Evolutionary conservation across 2,888 invertebrate species (phyloP).

Genomic region (Caenorhabditis wallacei): DNA sequence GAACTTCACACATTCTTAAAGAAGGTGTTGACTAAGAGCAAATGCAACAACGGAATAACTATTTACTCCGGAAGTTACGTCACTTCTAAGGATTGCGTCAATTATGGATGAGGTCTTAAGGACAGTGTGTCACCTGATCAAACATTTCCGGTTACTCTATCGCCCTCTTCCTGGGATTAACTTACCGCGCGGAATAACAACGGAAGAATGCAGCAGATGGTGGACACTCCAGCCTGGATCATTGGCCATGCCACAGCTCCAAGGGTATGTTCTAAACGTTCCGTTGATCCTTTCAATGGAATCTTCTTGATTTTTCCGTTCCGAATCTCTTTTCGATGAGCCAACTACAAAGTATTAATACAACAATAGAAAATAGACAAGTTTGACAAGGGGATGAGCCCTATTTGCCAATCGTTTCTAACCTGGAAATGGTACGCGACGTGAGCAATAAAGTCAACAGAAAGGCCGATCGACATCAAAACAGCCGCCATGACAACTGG

Average conservation of each 20-base stretch:
- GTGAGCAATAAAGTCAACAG: slow-evolving; percentile 83
- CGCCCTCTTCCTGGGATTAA: slow-evolving; percentile 41
- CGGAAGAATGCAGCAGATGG: slow-evolving; percentile 81
- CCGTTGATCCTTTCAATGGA: slow-evolving; percentile 73
- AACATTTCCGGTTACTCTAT: slow-evolving; percentile 42
- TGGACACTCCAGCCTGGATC: slow-evolving; percentile 81
- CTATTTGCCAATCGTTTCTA: slow-evolving; percentile 45
- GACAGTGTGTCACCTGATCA: slow-evolving; percentile 51
- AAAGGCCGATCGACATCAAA: slow-evolving; percentile 82
- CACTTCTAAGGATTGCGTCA: slow-evolving; percentile 43
- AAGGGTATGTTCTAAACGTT: slow-evolving; percentile 78
- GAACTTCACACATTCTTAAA: slow-evolving; percentile 23
- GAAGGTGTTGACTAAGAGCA: slow-evolving; percentile 2
- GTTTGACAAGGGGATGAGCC: slow-evolving; percentile 38
- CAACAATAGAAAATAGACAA: slow-evolving; percentile 38
- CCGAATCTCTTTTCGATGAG: slow-evolving; percentile 75
- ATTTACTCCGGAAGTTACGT: slow-evolving; percentile 60
- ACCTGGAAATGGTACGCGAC: slow-evolving; percentile 82
- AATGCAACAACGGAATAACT: slow-evolving; percentile 22
- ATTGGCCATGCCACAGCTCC: slow-evolving; percentile 82
- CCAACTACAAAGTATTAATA: slow-evolving; percentile 74
- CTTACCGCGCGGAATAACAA: slow-evolving; percentile 76
- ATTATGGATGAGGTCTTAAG: slow-evolving; percentile 36
- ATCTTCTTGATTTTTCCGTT: slow-evolving; percentile 77
- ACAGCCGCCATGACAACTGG: slow-evolving; percentile 82